Evolutionary conservation across 2,888 invertebrate genomes (phyloP).

Genomic region (Cheilosia variabilis): DNA sequence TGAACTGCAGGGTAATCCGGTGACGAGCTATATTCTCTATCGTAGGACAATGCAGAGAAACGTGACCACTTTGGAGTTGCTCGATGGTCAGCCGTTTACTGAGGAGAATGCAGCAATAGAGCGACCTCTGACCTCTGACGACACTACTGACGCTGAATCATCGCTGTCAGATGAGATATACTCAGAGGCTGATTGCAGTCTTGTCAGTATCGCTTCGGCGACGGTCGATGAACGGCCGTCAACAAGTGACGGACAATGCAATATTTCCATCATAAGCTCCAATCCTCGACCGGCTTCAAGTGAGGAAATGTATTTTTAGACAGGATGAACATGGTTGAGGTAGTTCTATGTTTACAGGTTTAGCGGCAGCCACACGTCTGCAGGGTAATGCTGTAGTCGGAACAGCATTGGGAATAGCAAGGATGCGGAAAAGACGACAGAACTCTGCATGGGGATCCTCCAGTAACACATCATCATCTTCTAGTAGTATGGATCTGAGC

Average conservation of each 20-base stretch:
- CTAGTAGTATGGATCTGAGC: constrained; percentile 46
- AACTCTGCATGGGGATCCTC: constrained; percentile 59
- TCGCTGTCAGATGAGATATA: constrained; percentile 68
- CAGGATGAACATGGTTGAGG: no score
- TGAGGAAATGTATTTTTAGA: background rate
- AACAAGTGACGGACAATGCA: constrained; percentile 51
- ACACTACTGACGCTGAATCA: constrained; percentile 60
- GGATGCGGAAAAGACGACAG: constrained; percentile 65
- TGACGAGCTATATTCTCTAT: constrained; percentile 81
- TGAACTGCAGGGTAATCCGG: constrained; percentile 84
- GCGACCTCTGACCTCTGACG: constrained; percentile 18
- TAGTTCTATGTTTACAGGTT: constrained; percentile 15
- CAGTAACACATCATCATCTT: constrained; percentile 41
- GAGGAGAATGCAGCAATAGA: constrained; percentile 22
- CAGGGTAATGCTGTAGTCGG: constrained; percentile 79
- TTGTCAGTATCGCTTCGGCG: constrained; percentile 63
- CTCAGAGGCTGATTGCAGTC: constrained; percentile 40
- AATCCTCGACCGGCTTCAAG: constrained; percentile 50
- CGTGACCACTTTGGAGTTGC: constrained; percentile 82
- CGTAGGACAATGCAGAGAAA: constrained; percentile 81
- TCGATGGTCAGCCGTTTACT: constrained; percentile 82
- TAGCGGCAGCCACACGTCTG: constrained; percentile 47
- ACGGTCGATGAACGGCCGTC: constrained; percentile 54
- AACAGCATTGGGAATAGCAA: constrained; percentile 79
- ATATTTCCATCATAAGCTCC: constrained; percentile 26